Evolutionary conservation across 2,888 invertebrate genomes (phyloP).

Genomic region (Synergus umbraculus): DNA sequence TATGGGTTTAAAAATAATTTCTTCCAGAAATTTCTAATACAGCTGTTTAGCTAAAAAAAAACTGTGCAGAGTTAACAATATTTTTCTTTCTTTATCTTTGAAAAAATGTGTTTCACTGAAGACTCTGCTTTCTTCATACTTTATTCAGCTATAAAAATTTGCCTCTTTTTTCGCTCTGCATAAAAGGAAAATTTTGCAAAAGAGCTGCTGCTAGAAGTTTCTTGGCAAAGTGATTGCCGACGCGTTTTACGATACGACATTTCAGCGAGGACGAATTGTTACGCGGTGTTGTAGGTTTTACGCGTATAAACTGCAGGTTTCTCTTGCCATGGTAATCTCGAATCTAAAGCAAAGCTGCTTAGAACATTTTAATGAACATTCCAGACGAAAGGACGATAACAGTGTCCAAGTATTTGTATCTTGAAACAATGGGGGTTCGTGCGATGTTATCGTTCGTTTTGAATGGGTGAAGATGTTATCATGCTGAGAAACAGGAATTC

Average conservation of each 20-base stretch:
- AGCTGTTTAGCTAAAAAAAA: too few relatives aligned
- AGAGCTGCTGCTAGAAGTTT: neutral
- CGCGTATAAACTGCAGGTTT: neutral
- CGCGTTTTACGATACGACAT: neutral
- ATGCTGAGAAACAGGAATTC: slow-evolving; percentile 60
- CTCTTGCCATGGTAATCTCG: slow-evolving; percentile 45
- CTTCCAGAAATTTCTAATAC: too few relatives aligned
- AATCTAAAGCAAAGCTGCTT: slow-evolving; percentile 62
- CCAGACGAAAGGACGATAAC: slow-evolving; percentile 68
- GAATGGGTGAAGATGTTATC: slow-evolving; percentile 69
- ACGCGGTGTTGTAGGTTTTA: slow-evolving; percentile 1
- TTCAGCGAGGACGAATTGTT: slow-evolving; percentile 6
- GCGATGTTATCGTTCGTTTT: slow-evolving; percentile 64
- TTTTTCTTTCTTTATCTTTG: too few relatives aligned
- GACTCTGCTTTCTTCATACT: neutral
- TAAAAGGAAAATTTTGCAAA: neutral
- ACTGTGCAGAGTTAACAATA: too few relatives aligned
- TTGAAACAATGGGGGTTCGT: slow-evolving; percentile 65
- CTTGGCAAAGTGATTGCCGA: slow-evolving; percentile 8
- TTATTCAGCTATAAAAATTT: neutral
- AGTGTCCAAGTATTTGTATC: slow-evolving; percentile 59
- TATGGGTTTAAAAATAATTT: too few relatives aligned
- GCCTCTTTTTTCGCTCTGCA: neutral
- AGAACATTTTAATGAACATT: slow-evolving; percentile 69
- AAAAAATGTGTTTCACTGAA: neutral